Conservation (phyloP, 2,888 invertebrate genomes). For the Apamea crenata region DNA sequence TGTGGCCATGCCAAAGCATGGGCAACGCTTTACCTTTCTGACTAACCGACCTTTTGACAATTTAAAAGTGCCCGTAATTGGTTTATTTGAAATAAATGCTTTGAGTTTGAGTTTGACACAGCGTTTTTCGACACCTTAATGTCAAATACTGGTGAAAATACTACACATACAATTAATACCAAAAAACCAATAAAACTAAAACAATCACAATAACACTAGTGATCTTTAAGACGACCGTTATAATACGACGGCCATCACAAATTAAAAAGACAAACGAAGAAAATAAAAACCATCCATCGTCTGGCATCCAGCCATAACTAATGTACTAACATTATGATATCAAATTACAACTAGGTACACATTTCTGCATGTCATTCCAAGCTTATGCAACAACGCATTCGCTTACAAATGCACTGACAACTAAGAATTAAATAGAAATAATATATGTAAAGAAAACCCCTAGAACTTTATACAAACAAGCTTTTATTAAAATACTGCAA, state of each 20-base stretch:
- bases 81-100: too few species aligned
- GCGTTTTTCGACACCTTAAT: too few species aligned
- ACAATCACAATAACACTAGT: too few species aligned
- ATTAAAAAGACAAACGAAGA: background rate
- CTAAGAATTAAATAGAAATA: background rate
- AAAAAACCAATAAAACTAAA: too few species aligned
- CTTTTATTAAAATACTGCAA: background rate
- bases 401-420: background rate
- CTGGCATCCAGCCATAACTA: slow-evolving; percentile 30
- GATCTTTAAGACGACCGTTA: too few species aligned
- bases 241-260: background rate
- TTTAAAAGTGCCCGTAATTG: too few species aligned
- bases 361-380: slow-evolving; percentile 26
- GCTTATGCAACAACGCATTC: background rate
- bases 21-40: too few species aligned
- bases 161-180: too few species aligned
- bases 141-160: too few species aligned
- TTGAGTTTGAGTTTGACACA: too few species aligned
- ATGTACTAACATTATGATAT: slow-evolving; percentile 28
- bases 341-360: slow-evolving; percentile 23
- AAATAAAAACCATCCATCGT: background rate
- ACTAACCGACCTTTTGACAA: too few species aligned
- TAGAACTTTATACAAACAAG: background rate
- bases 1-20: too few species aligned
- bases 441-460: background rate